Evolutionary conservation across 2,113 vertebrate species (phyloP).

Genomic region (Aegotheles bennettii): DNA sequence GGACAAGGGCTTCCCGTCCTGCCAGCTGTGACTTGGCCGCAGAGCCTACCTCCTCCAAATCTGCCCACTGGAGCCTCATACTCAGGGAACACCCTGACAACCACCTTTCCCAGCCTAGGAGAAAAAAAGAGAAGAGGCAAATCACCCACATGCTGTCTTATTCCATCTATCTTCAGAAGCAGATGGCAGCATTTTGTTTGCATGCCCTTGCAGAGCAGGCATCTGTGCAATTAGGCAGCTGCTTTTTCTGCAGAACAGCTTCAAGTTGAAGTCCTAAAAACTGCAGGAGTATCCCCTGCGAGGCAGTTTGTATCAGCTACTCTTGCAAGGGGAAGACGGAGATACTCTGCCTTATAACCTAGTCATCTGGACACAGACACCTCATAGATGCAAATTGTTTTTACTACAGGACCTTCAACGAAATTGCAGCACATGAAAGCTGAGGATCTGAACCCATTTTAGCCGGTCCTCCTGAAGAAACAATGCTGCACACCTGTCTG

Average conservation of each 20-base stretch:
- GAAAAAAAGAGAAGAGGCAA: background rate
- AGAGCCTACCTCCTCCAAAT: background rate
- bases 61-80: background rate
- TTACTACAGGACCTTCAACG: background rate
- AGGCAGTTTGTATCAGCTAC: background rate
- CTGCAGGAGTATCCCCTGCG: background rate
- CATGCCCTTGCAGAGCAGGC: background rate
- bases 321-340: background rate
- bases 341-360: background rate
- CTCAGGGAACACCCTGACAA: background rate
- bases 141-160: background rate
- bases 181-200: background rate
- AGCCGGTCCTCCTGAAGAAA: background rate
- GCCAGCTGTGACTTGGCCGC: rapidly evolving
- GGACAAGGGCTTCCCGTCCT: background rate
- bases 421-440: background rate
- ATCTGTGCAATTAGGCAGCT: background rate
- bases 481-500: background rate
- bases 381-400: background rate
- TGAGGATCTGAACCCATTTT: background rate
- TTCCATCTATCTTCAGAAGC: background rate
- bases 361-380: background rate
- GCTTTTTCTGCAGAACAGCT: background rate
- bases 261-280: background rate
- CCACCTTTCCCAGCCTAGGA: background rate